phyloP scores from a whole-genome alignment of 2,113 vertebrate species.

The Vidua chalybeata region DNA sequence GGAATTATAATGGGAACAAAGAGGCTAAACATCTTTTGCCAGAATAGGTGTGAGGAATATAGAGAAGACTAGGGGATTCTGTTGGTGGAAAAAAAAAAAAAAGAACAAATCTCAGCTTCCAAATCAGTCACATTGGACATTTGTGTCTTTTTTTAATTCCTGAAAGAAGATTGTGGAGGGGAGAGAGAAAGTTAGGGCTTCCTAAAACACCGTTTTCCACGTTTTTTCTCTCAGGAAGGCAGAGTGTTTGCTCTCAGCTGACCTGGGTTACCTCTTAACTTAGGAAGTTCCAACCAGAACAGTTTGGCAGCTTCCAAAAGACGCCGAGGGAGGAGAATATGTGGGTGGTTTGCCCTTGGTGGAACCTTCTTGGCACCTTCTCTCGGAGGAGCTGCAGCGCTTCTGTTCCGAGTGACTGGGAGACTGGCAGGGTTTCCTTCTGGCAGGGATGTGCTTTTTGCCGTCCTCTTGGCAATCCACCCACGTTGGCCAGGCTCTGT shows the following conservation, averaged over 20 bases:
- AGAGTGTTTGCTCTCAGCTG: background rate
- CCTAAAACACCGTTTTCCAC: rapidly evolving
- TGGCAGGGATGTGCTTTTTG: conserved; percentile 54
- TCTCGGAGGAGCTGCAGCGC: background rate
- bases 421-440: conserved; percentile 50
- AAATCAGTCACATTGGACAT: background rate
- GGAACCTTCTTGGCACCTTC: conserved; percentile 34
- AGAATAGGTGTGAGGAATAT: background rate
- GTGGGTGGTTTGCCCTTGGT: conserved; percentile 55
- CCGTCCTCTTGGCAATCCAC: background rate
- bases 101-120: background rate
- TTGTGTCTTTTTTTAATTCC: background rate
- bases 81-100: rapidly evolving
- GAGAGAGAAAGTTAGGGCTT: background rate
- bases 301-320: background rate
- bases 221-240: background rate
- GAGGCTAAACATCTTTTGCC: background rate
- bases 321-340: background rate
- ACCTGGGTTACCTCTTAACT: background rate
- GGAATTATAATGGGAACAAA: background rate
- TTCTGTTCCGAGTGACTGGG: conserved; percentile 24
- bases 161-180: background rate
- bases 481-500: background rate
- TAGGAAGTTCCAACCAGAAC: background rate
- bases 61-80: background rate